Evolutionary conservation across 1,140 invertebrate genomes (phyloP), one percentile per base, ranked within the genome.

Genomic region (Penaeus indicus): DNA sequence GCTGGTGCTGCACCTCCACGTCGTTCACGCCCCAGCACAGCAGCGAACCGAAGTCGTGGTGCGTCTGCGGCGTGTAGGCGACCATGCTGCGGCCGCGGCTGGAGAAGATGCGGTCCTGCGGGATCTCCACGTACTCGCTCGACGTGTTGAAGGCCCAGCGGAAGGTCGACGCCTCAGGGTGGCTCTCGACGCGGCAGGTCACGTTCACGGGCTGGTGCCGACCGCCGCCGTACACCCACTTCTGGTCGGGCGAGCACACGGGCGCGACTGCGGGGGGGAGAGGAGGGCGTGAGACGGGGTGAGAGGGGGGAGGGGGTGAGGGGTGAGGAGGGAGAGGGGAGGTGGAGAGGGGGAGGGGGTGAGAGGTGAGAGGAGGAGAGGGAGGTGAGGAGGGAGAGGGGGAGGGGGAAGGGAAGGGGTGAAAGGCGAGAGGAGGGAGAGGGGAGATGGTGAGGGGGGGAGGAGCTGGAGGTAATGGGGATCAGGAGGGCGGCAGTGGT

Each of bases 31-130:
- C 92, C 90, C 91, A 93, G 91, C 96, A 96, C 5, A 95, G 93
- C 13, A 96, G 93, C 0, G 94, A 95, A 19, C 96, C 96, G 90
- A 96, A 96, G 92, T 96, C 96, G 89, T 94, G 93, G 91, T 97
- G 96, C 1, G 95, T 96, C n/a, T 96, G 94, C 2, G 97, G 97
- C 4, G 94, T 96, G 92, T 97, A 98, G 3, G 95, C 95, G 47
- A 97, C 80, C 64, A 87, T 80, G 69, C 87, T 89, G n/a, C 83
- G 85, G 60, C 72, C 61, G 27, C 86, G 64, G 18, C 60, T 27
- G 16, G 75, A 84, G 67, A 62, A 64, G 60, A 86, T 69, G 11
- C 85, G 63, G 47, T 86, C 67, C 42, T 85, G 61, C 16, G 88
- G 84, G 21, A 90, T 54, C 38, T 90, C 85, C 22, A 88, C 72